Conservation (phyloP, 2,113 vertebrate genomes). For the Semicossyphus pulcher region DNA sequence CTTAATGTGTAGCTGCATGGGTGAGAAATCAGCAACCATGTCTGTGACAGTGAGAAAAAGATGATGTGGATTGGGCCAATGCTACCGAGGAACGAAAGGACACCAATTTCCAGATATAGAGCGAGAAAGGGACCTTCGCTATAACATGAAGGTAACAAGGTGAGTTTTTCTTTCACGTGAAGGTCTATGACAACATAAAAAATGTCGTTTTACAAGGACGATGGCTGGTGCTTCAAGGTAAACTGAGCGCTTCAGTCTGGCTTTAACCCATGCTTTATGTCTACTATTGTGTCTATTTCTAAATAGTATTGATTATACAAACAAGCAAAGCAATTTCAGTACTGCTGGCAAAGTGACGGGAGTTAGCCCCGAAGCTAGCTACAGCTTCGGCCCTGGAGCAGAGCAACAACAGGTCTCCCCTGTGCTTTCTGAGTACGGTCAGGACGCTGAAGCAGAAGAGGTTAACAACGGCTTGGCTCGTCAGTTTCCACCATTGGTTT, state of each 20-base stretch:
- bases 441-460: too few species aligned
- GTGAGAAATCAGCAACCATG: constrained; percentile 37
- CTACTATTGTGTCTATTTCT: too few species aligned
- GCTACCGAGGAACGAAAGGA: constrained; percentile 26
- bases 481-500: too few species aligned
- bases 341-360: too few species aligned
- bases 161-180: not conserved
- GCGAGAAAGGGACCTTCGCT: not conserved
- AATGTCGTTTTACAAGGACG: constrained; percentile 3
- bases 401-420: too few species aligned
- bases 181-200: not conserved
- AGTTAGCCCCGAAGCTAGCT: too few species aligned
- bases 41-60: constrained; percentile 42
- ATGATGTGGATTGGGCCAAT: constrained; percentile 13
- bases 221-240: not conserved
- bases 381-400: too few species aligned
- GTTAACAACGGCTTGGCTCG: too few species aligned
- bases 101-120: not conserved
- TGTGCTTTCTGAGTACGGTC: too few species aligned
- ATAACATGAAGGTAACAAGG: constrained; percentile 10
- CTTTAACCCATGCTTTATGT: too few species aligned
- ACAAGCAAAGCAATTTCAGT: too few species aligned
- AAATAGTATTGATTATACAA: too few species aligned
- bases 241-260: not conserved
- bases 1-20: constrained; percentile 50